Conservation (phyloP, 2,797 vertebrate genomes). For the Myiotriccus ornatus region DNA sequence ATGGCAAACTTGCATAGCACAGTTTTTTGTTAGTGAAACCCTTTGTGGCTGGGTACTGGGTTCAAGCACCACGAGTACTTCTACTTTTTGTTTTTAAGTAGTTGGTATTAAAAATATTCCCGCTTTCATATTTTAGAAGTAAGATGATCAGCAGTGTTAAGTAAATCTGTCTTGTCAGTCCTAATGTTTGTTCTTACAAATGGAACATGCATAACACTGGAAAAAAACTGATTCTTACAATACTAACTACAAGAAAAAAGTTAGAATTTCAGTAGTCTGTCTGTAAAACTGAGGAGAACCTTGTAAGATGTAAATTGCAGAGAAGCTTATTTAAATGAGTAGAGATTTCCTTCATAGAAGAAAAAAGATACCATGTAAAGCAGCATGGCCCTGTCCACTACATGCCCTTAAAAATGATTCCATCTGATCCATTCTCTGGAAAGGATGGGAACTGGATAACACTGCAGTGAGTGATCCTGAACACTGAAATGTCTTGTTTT, state of each 20-base stretch:
- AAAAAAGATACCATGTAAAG: neutral
- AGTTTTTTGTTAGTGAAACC: neutral
- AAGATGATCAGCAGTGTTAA: neutral
- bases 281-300: neutral
- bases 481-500: neutral
- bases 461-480: neutral
- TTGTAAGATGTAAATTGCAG: neutral
- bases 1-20: neutral
- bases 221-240: neutral
- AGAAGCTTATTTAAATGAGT: neutral
- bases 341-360: neutral
- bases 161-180: neutral
- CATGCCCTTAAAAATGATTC: neutral
- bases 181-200: neutral
- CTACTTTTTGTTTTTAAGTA: neutral
- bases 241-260: neutral
- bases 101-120: neutral
- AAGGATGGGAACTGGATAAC: neutral
- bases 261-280: neutral
- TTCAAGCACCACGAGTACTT: neutral
- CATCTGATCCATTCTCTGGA: neutral
- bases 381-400: neutral
- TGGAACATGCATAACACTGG: neutral
- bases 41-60: neutral
- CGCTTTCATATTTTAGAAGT: neutral